These are phyloP conservation scores for Podotricha telesiphe DNA, from an alignment of 2,888 invertebrate species.

Conservation along the genomic window DNA sequence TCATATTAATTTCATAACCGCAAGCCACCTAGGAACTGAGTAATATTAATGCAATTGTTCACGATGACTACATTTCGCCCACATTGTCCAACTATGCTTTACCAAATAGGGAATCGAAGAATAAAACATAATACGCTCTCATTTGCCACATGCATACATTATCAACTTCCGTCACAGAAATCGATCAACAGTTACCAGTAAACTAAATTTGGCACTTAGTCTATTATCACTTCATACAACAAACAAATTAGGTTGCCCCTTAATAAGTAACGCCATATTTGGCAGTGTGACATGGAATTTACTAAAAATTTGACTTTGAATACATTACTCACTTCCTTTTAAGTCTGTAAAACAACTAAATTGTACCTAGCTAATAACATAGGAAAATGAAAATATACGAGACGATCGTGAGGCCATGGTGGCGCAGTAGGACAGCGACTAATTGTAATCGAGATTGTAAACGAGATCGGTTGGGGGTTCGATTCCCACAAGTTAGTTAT, in stretches of 20 bases:
- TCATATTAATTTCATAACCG: conserved; percentile 14
- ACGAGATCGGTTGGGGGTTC: no score
- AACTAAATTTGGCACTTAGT: conserved; percentile 50
- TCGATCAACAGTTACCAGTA: conserved; percentile 63
- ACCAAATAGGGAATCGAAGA: conserved; percentile 62
- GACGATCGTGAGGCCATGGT: no score
- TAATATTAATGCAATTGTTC: conserved; percentile 31
- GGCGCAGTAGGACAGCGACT: no score
- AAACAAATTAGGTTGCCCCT: conserved; percentile 42
- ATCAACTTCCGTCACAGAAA: conserved; percentile 63
- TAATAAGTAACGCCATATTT: conserved; percentile 31
- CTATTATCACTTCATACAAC: conserved; percentile 50
- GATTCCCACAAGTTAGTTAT: no score
- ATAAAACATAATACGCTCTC: conserved; percentile 52
- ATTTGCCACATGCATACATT: conserved; percentile 65
- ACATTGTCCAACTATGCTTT: conserved; percentile 48
- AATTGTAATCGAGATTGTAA: no score
- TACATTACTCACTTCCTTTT: conserved; percentile 29
- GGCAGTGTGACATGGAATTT: conserved; percentile 49
- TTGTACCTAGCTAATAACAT: conserved; percentile 43
- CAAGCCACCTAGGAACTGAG: conserved; percentile 17
- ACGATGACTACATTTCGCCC: conserved; percentile 67
- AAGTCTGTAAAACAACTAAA: conserved; percentile 39
- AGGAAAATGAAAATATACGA: conserved; percentile 49
- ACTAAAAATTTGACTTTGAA: neutral